A percentile compares a stretch with the other conserved stretches of the same genome.
These are phyloP conservation scores for Andrena praecox DNA, from an alignment of 2,888 invertebrate species.

Conservation along the genomic window DNA sequence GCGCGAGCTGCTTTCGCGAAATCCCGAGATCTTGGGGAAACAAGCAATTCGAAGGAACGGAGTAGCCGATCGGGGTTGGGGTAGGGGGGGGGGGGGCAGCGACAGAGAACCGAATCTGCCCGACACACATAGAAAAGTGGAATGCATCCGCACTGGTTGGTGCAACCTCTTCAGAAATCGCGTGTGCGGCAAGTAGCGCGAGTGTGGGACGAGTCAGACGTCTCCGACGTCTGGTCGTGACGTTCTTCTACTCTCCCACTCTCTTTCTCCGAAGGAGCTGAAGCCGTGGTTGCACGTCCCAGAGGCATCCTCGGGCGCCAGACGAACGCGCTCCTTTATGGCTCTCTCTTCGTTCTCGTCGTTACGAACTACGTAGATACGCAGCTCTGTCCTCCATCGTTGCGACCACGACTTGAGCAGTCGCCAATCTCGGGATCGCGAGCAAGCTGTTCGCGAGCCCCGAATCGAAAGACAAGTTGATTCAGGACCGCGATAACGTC, in stretches of 20 bases:
- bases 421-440: conserved; percentile 53
- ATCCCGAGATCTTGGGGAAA: background rate
- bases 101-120: background rate
- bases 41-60: no score
- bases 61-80: background rate
- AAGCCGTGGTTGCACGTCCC: conserved; percentile 37
- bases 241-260: conserved; percentile 31
- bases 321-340: conserved; percentile 49
- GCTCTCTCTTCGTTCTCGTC: background rate
- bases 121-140: background rate
- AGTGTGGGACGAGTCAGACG: conserved; percentile 65
- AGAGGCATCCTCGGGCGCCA: conserved; percentile 55
- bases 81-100: no score
- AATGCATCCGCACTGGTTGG: conserved; percentile 46
- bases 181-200: conserved; percentile 60
- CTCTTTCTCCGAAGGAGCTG: conserved; percentile 2
- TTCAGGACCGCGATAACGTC: background rate
- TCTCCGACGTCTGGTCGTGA: conserved; percentile 50
- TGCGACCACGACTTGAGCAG: conserved; percentile 41
- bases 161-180: conserved; percentile 62
- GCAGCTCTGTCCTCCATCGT: conserved; percentile 19
- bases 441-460: background rate
- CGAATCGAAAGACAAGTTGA: background rate
- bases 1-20: background rate
- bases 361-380: conserved; percentile 34